Evolutionary conservation across 2,113 vertebrate species (phyloP), one percentile per base, ranked within the genome.

Genomic region (Myodes glareolus): DNA sequence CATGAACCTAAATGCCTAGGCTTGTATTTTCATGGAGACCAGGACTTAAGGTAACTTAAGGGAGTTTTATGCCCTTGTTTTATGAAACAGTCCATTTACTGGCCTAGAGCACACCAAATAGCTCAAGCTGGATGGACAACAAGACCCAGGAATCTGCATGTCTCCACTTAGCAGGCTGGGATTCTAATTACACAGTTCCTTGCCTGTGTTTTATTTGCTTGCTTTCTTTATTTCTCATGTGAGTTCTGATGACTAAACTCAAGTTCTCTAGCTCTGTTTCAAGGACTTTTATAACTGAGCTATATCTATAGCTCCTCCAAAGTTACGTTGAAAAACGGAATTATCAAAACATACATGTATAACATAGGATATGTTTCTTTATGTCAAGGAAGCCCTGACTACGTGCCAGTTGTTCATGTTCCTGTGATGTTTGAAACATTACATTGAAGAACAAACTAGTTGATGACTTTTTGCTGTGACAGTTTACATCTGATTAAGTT

Each of bases 401-500:
- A 36, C 12, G 27, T 80, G 61, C 52, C 25, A 85, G 31, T 91
- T 88, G 67, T 10, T 61, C 9, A 36, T 29, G 36, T 31, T 76
- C 52, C 65, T 65, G 42, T 55, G 63, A 47, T 82, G 1, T 76
- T 47, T 7, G 39, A 72, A 36, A 14, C 21, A 61, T 80, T 89
- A 73, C 39, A 75, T 23, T 95, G 4, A 91, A 55, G 13, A 58
- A 55, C 68, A 95, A 84, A 39, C 76, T 91, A 77, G 50, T 45
- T 82, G 13, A 72, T 65, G 88, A 47, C 23, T 70, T 94, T 92
- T 88, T 27, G 0, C 45, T 42, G 39, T 92, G 8, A 67, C 70
- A 23, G 73, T 78, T 78, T 75, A 85, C 58, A 85, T 92, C 52
- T 89, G 21, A 86, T 80, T 89, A 73, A 85, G 77, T 80, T 95